Conservation (phyloP, 23 tunicate genomes). For the Clavelina lepadiformis region DNA sequence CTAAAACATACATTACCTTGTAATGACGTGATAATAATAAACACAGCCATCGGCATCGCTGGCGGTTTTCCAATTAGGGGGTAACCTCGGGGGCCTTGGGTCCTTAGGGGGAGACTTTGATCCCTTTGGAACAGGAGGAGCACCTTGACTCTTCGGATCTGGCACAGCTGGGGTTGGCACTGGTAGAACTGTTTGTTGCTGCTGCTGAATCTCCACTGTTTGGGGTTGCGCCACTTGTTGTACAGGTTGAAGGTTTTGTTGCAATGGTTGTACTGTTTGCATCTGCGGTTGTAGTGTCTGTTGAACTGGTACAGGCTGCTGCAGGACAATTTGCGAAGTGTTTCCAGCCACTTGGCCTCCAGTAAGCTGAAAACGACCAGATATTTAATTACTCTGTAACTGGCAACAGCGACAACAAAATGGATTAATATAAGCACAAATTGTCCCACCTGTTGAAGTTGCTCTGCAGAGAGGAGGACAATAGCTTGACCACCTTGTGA, state of each 20-base stretch:
- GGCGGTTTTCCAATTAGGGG: constrained; percentile 89
- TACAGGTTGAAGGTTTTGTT: no score
- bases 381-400: neutral
- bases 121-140: no score
- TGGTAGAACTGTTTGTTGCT: no score
- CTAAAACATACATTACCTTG: constrained; percentile 74
- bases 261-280: no score
- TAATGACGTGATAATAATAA: constrained; percentile 83
- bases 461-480: constrained; percentile 68
- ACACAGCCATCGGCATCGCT: constrained; percentile 80
- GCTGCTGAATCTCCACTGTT: no score
- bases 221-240: no score
- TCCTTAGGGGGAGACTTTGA: constrained; percentile 33
- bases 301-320: no score
- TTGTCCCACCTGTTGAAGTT: constrained; percentile 44
- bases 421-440: neutral
- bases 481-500: constrained; percentile 64
- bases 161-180: no score
- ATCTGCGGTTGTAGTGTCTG: no score
- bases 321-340: no score
- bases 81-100: constrained; percentile 55
- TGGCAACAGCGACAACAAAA: neutral
- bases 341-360: no score
- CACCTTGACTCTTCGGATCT: no score
- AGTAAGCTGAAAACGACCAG: constrained; percentile 13